Evolutionary conservation across 2,888 invertebrate genomes (phyloP), one percentile per base, ranked within the genome.

Genomic region (Blastobasis adustella): DNA sequence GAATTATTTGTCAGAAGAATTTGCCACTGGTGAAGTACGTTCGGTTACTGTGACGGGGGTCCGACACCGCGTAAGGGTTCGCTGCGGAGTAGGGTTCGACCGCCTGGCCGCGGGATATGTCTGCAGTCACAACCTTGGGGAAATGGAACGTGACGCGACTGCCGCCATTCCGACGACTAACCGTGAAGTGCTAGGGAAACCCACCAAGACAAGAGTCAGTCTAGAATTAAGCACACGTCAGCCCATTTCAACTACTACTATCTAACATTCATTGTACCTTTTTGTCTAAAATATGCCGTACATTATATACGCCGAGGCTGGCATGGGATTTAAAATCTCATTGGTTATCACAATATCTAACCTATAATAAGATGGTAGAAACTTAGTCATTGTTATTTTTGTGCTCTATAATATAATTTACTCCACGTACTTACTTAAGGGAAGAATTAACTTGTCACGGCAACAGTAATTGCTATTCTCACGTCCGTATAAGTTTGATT

Each of bases 261-360:
- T 66, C 72, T 78, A 79, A 79, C 78, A 78, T 82, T 82, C 85
- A 86, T 86, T 86, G 87, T 87, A 87, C 87, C 87, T 56, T 78
- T 23, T 76, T 76, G 72, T 80, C 70, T 77, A 73, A 66, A 69
- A 72, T 76, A 78, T 79, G 79, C 78, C 72, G 23, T 23, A 23
- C 23, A 23, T 23, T 23, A 23, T 23, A 23, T 23, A 72, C 71
- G 79, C 76, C 76, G 63, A 67, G 72, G 69, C 71, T 62, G 57
- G 57, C 54, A 67, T 69, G 73, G 79, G 77, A 76, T 76, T 76
- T 76, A 70, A 78, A 88, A 87, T 88, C 87, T 88, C 87, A 86
- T 81, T 78, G 77, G 75, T 82, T 88, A 88, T 88, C 87, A 88
- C 87, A 86, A 78, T 82, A 79, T 79, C 77, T 86, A 85, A 78